Conservation (phyloP, 2,888 invertebrate genomes). For the Ochlodes sylvanus region DNA sequence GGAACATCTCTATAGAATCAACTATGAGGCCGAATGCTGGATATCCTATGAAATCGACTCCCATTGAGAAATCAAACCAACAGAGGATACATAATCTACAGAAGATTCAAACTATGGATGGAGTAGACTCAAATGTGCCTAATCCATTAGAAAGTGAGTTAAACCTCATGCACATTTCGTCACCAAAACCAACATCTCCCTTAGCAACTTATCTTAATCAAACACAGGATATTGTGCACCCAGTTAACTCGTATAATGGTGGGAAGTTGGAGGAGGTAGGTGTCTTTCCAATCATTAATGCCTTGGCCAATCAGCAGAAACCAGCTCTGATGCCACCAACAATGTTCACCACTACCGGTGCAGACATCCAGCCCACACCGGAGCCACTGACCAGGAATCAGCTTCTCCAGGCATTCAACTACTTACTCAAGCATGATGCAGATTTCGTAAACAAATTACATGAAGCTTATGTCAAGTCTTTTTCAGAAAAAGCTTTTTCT, state of each 20-base stretch:
- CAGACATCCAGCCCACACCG: conserved; percentile 72
- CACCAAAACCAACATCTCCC: conserved; percentile 84
- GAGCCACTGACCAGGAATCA: conserved; percentile 95
- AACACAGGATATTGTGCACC: conserved; percentile 71
- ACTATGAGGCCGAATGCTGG: conserved; percentile 66
- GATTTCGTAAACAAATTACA: conserved; percentile 95
- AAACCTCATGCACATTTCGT: conserved; percentile 82
- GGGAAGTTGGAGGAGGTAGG: conserved; percentile 66
- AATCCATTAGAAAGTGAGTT: conserved; percentile 80
- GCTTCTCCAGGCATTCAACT: conserved; percentile 94
- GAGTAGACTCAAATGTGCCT: conserved; percentile 69
- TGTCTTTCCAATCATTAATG: conserved; percentile 64
- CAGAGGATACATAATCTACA: conserved; percentile 70
- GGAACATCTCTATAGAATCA: conserved; percentile 64
- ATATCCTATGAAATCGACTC: conserved; percentile 72
- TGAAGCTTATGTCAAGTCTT: conserved; percentile 96
- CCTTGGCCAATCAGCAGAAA: conserved; percentile 81
- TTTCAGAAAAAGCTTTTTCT: conserved; percentile 86
- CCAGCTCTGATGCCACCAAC: conserved; percentile 94
- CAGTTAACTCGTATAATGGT: conserved; percentile 66
- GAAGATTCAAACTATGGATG: conserved; percentile 60
- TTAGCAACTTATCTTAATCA: conserved; percentile 83
- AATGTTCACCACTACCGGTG: conserved; percentile 89
- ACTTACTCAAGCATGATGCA: conserved; percentile 93
- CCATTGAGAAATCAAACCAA: conserved; percentile 71